Base-by-base conservation (phyloP, 2,113 vertebrate species). In the Melanotaenia duboulayi region DNA sequence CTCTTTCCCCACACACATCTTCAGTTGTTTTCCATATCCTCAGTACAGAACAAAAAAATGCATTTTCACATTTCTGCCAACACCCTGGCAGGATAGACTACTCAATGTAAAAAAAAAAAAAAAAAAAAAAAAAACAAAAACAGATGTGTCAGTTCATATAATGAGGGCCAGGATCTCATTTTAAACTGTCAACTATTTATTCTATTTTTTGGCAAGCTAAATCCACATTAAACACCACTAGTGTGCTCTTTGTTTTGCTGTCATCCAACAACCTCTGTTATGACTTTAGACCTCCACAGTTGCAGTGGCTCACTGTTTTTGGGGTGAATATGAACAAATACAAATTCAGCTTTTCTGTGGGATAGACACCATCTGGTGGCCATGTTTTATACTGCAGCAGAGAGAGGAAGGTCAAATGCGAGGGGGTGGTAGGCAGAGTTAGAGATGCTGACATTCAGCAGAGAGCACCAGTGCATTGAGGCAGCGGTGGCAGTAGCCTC, bases 361-460 rank as follows among this genome's bases (percentile, higher is more conserved):
- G 63, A 71, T 58, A 84, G 58, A 68, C 35, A 80, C 89, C 91
- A 90, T 83, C 92, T 92, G 67, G 61, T 86, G 92, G 90, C 1
- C 37, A 39, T 16, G 11, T 4, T 0, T 46, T 10, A 11, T 68
- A 88, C 79, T 83, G 85, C 88, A 88, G 65, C 51, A 5, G 39
- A 54, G 37, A 65, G 70, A 80, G 87, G 84, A 92, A 87, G 87
- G 87, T 91, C 90, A 93, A 85, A 89, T 65, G 75, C 74, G 64
- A 69, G 56, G 69, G 44, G 72, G 23, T 24, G 54, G 46, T 51
- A 20, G 67, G 19, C 55, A 28, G 69, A 48, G 71, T 44, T 28
- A 49, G 85, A 65, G 85, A 76, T 74, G 88, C 84, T 91, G 91
- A 91, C 92, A 91, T 93, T 92, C 89, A 91, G 89, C 85, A 76